phyloP scores from a whole-genome alignment of 1,140 invertebrate genomes.

The Drosophila melanica region DNA sequence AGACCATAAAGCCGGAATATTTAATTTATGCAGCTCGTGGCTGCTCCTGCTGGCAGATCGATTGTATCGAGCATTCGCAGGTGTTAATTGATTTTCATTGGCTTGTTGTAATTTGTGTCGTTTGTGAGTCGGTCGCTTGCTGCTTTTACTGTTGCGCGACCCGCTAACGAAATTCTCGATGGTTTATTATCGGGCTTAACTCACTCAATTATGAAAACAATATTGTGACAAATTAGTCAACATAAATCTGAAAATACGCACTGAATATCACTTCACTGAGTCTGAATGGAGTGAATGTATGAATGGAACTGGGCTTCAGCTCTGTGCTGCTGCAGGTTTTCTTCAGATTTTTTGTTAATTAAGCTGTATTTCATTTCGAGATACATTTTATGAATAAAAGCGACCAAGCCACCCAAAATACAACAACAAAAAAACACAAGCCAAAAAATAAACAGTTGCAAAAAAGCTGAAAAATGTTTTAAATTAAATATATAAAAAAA shows the following conservation, averaged over 20 bases:
- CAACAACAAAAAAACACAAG: slow-evolving; percentile 7
- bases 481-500: slow-evolving; percentile 6
- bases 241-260: slow-evolving; percentile 55
- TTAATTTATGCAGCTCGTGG: slow-evolving; percentile 78
- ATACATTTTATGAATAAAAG: slow-evolving; percentile 75
- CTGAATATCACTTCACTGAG: slow-evolving; percentile 31
- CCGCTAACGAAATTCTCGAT: slow-evolving; percentile 43
- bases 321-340: slow-evolving; percentile 62
- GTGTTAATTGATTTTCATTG: slow-evolving; percentile 78
- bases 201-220: slow-evolving; percentile 64
- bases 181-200: slow-evolving; percentile 20
- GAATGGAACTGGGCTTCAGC: slow-evolving; percentile 72
- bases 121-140: slow-evolving; percentile 42
- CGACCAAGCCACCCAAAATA: slow-evolving; percentile 32
- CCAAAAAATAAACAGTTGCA: slow-evolving; percentile 18
- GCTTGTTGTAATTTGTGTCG: slow-evolving; percentile 64
- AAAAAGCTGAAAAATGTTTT: slow-evolving; percentile 43
- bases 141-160: slow-evolving; percentile 41
- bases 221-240: slow-evolving; percentile 55
- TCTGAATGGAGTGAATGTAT: slow-evolving; percentile 56
- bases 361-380: slow-evolving; percentile 77
- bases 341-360: slow-evolving; percentile 77
- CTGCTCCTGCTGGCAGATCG: slow-evolving; percentile 41
- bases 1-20: slow-evolving; percentile 64
- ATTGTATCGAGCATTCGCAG: slow-evolving; percentile 57